Evolutionary conservation across 2,888 invertebrate genomes (phyloP), one percentile per base, ranked within the genome.

Genomic region (Reticulitermes lucifugus): DNA sequence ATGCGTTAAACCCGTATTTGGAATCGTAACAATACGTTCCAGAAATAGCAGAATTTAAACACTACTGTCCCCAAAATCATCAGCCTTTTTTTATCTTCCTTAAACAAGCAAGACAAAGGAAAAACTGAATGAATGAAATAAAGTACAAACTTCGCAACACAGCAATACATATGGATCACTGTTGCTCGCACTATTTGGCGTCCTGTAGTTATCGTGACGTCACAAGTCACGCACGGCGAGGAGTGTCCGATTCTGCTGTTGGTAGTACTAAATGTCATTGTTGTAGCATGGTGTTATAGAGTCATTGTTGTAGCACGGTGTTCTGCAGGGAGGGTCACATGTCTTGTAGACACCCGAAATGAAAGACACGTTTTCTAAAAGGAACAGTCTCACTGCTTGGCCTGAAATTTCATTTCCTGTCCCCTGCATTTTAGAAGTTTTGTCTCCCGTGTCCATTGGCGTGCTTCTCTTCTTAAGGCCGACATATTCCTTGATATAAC

Each of bases 161-260:
- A 12, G 10, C 12, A 4, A 46, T 18, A 14, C 21, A 73, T n/a
- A 35, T 73, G 21, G 1, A 41, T 5, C 73, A 77, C 77, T 46
- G 0, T 43, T 43, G 75, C 75, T 43, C 35, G 18, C 43, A 35
- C n/a, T 35, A 6, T 3, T 18, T 43, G 12, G 77, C 2, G 77
- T 77, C 51, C 77, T 22, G 77, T 46, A 77, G 77, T 21, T 77
- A 7, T 77, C 51, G n/a, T 77, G 51, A 46, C 51, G 77, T 46
- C 75, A 75, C 21, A 5, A 75, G 75, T 75, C 75, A 75, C 43
- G 75, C 46, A 41, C 75, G 10, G 75, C 77, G 5, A 77, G 77
- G 77, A 77, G 77, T n/a, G 46, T 77, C 77, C 41, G 14, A 51
- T 65, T 65, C 65, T 77, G 77, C 51, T 73, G 73, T 35, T 65